Evolutionary conservation across 2,113 vertebrate genomes (phyloP), one percentile per base, ranked within the genome.

Genomic region (Eurystomus gularis): DNA sequence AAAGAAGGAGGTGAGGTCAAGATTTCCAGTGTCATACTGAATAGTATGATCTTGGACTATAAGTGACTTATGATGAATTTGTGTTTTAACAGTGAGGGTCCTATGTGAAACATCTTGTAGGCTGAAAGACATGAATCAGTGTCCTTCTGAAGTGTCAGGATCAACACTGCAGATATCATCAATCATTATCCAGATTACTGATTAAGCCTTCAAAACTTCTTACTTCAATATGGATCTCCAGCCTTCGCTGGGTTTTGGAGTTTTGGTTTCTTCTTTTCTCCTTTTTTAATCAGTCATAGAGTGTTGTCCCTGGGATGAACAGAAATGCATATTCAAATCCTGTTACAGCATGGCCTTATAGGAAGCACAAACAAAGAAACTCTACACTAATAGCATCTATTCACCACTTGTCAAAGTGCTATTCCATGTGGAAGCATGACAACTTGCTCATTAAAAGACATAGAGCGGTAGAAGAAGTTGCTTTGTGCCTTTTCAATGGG

Each of bases 401-500:
- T 89, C 29, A 33, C 11, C 13, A 42, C 52, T 88, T 86, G 21
- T 69, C 52, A 28, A 83, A 73, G 58, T 35, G 24, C 12, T 91
- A 23, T 72, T 86, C 28, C 13, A 11, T 39, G 11, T 80, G 49
- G 35, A 89, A 94, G 8, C 46, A 52, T 39, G 58, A 48, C 23
- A 65, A 64, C 4, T 51, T 86, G 4, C 57, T 77, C 10, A 26
- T 88, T 90, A 90, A 80, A 51, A 82, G 19, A 61, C 26, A 24
- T 0, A 69, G 37, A 71, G 17, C 21, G 68, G 51, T 48, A 85
- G 76, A 90, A 82, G 24, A 28, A 58, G 25, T 35, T 1, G 1
- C 35, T 80, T 77, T 37, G 3, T 69, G 35, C 23, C 37, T 83
- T 88, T 93, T 88, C 80, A 92, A 77, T 62, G 64, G 49, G 81